These are phyloP conservation scores for Daphoenositta chrysoptera DNA, from an alignment of 2,113 vertebrate species.

Conservation along the genomic window DNA sequence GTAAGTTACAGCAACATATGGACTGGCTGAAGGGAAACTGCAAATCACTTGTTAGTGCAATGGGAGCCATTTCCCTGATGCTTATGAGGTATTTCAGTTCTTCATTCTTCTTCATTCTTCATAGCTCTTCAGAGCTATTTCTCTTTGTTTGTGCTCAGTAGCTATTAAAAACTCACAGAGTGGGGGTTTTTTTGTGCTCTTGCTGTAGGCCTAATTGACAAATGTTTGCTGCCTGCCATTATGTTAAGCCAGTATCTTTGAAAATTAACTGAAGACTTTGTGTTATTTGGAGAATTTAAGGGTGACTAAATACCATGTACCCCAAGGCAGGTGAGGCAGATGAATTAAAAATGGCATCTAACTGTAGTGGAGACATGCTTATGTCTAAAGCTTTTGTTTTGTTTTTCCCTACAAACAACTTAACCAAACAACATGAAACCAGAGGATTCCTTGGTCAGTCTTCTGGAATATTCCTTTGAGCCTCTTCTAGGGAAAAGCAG, in stretches of 20 bases:
- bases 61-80: not conserved
- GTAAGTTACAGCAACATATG: not conserved
- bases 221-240: not conserved
- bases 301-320: not conserved
- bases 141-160: constrained; percentile 4
- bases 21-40: not conserved
- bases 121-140: no score
- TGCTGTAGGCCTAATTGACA: not conserved
- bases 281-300: not conserved
- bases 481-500: not conserved
- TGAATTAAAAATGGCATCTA: not conserved
- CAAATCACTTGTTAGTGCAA: not conserved
- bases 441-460: not conserved
- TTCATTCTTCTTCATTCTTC: no score
- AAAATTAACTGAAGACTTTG: not conserved
- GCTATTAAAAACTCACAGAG: not conserved
- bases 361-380: not conserved
- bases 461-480: not conserved
- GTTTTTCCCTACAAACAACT: not conserved
- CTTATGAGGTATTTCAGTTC: not conserved
- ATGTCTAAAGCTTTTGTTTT: not conserved
- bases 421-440: not conserved
- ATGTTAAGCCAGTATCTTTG: not conserved
- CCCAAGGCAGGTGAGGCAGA: not conserved
- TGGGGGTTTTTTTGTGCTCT: not conserved